Evolutionary conservation across 2,888 invertebrate genomes (phyloP).

Genomic region (Drosophila mettleri): DNA sequence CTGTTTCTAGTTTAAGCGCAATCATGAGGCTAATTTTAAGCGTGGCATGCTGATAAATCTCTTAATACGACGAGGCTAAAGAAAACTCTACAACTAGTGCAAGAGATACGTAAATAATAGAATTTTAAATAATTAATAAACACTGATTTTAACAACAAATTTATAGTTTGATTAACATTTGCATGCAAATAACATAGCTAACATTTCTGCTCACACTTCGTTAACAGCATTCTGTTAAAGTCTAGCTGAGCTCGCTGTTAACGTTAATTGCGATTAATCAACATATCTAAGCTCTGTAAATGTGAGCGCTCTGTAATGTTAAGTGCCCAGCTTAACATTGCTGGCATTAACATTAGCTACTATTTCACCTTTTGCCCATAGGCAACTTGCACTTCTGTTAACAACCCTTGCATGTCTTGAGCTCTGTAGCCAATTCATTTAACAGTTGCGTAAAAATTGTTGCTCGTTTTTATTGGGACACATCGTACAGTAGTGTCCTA

Average conservation of each 20-base stretch:
- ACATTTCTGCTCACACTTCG: too few relatives aligned
- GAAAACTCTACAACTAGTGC: constrained; percentile 5
- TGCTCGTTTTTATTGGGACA: constrained; percentile 20
- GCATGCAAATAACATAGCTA: too few relatives aligned
- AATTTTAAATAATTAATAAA: constrained; percentile 9
- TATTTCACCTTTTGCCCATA: too few relatives aligned
- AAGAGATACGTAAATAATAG: constrained; percentile 22
- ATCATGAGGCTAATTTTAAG: constrained; percentile 57
- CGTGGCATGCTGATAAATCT: constrained; percentile 18
- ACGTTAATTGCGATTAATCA: not conserved
- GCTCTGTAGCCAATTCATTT: too few relatives aligned
- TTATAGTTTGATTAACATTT: not conserved
- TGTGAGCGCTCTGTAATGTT: too few relatives aligned
- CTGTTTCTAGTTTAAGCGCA: constrained; percentile 45
- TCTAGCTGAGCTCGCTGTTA: not conserved
- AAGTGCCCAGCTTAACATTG: too few relatives aligned
- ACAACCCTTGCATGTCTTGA: too few relatives aligned
- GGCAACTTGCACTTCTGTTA: not conserved
- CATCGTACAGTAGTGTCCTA: constrained; percentile 9
- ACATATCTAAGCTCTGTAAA: too few relatives aligned
- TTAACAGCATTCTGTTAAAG: not conserved
- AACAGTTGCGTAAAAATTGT: not conserved
- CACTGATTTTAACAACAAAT: too few relatives aligned
- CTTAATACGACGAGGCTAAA: constrained; percentile 9
- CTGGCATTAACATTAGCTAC: too few relatives aligned